phyloP scores from a whole-genome alignment of 2,888 invertebrate genomes.

The Lagria hirta region DNA sequence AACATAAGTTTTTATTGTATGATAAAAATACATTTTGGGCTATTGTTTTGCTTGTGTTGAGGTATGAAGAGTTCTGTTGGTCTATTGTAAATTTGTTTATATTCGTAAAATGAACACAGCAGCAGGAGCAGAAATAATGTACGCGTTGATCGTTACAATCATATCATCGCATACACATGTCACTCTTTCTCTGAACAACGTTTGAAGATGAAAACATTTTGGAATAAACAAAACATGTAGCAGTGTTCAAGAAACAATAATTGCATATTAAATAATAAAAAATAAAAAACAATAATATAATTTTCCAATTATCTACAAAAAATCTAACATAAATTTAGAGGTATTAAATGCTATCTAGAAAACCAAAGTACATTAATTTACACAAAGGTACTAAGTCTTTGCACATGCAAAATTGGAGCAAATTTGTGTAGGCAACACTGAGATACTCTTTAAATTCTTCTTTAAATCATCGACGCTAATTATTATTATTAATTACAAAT shows the following conservation, averaged over 20 bases:
- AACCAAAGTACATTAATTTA: conserved; percentile 49
- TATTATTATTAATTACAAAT: conserved; percentile 49
- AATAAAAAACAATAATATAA: conserved; percentile 50
- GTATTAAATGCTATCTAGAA: conserved; percentile 44
- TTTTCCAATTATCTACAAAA: conserved; percentile 49
- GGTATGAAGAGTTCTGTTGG: conserved; percentile 46
- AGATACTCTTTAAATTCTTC: conserved; percentile 43
- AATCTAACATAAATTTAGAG: conserved; percentile 48
- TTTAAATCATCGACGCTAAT: conserved; percentile 35
- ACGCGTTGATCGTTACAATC: conserved; percentile 8
- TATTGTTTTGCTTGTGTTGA: conserved; percentile 47
- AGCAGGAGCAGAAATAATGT: conserved; percentile 22
- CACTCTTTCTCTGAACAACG: conserved; percentile 24
- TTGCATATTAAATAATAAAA: conserved; percentile 39
- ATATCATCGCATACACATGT: conserved; percentile 20
- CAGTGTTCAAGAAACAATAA: conserved; percentile 10
- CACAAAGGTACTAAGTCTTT: conserved; percentile 48
- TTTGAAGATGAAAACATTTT: conserved; percentile 17
- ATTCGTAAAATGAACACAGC: conserved; percentile 32
- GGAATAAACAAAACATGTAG: conserved; percentile 1
- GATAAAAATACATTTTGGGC: conserved; percentile 50
- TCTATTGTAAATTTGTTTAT: conserved; percentile 40
- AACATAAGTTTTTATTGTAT: conserved; percentile 48
- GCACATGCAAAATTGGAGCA: conserved; percentile 50
- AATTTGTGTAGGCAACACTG: conserved; percentile 50